Evolutionary conservation across 2,888 invertebrate genomes (phyloP).

Genomic region (Pterobdella sp.): DNA sequence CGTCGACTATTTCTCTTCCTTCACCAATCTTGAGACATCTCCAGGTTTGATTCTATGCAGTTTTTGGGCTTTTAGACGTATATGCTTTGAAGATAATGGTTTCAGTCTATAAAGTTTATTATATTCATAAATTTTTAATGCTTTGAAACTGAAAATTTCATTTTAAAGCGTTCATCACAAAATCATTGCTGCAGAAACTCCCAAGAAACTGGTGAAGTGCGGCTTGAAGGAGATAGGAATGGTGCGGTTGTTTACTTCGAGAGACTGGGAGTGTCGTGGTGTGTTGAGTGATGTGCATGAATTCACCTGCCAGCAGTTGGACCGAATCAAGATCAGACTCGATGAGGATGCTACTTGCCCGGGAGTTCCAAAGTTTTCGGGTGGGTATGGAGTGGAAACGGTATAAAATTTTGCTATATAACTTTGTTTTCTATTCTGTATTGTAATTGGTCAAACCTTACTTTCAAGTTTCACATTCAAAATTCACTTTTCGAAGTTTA

Average conservation of each 20-base stretch:
- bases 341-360: background rate
- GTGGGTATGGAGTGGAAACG: background rate
- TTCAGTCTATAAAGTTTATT: too few relatives aligned
- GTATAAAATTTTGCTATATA: too few relatives aligned
- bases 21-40: background rate
- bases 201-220: background rate
- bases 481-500: too few relatives aligned
- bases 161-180: too few relatives aligned
- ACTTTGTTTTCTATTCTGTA: too few relatives aligned
- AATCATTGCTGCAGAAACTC: background rate
- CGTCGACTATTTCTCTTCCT: conserved; percentile 4
- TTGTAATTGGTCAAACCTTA: too few relatives aligned
- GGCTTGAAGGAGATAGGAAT: background rate
- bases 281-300: conserved; percentile 3
- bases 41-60: background rate
- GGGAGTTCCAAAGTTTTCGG: background rate
- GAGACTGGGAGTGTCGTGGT: background rate
- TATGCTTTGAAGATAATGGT: too few relatives aligned
- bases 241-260: background rate
- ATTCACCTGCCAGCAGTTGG: background rate
- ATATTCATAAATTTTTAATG: background rate
- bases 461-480: too few relatives aligned
- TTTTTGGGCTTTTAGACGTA: background rate
- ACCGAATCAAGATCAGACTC: conserved; percentile 1
- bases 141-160: too few relatives aligned